A percentile compares a stretch with the other conserved stretches of the same genome.
Evolutionary conservation across 2,797 vertebrate genomes (phyloP).

Genomic region (Spondyliosoma cantharus): DNA sequence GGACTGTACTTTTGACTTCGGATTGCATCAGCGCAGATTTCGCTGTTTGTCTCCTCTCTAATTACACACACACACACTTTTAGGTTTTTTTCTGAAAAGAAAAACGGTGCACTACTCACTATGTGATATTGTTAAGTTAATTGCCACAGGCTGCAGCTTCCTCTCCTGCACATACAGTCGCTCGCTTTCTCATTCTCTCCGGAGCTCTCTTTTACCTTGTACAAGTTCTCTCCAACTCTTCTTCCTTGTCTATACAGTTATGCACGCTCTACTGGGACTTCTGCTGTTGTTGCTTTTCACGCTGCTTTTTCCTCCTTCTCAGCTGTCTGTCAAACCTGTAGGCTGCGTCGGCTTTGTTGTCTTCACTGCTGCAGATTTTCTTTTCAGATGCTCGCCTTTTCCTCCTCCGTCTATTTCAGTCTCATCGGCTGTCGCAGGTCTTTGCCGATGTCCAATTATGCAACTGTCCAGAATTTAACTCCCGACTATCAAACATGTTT

Average conservation of each 20-base stretch:
- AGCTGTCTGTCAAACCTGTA: slow-evolving; percentile 27
- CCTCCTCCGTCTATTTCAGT: background rate
- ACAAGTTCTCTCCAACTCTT: slow-evolving; percentile 8
- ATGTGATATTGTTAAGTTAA: slow-evolving; percentile 12
- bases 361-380: background rate
- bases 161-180: background rate
- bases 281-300: slow-evolving; percentile 34
- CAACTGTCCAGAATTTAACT: slow-evolving; percentile 25
- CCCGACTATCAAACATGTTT: slow-evolving; percentile 34
- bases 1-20: background rate
- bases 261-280: slow-evolving; percentile 6
- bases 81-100: background rate
- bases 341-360: slow-evolving; percentile 22
- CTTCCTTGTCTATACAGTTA: slow-evolving; percentile 3
- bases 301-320: slow-evolving; percentile 21
- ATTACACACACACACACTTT: slow-evolving; percentile 18
- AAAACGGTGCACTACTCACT: slow-evolving; percentile 4
- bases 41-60: slow-evolving; percentile 5
- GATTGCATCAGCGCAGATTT: slow-evolving; percentile 14
- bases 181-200: background rate
- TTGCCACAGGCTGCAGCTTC: slow-evolving; percentile 25
- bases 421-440: slow-evolving; percentile 13
- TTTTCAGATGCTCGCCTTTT: slow-evolving; percentile 14
- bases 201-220: background rate
- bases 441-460: slow-evolving; percentile 13